A percentile compares a stretch with the other conserved stretches of the same genome.
phyloP scores from a whole-genome alignment of 2,888 invertebrate species.

The Seira sanloemensis region DNA sequence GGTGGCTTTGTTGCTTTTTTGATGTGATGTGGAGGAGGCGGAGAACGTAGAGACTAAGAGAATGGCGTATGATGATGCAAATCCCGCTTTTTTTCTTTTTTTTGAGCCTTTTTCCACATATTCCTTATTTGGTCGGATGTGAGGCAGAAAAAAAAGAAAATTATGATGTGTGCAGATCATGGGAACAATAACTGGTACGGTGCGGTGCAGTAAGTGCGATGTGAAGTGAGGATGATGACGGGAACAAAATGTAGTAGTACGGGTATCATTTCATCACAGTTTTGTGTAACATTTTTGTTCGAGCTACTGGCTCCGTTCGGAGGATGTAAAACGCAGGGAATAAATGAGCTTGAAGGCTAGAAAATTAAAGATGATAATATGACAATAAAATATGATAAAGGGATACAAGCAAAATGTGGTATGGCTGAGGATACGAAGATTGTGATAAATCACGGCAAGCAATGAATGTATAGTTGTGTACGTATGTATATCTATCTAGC shows the following conservation, averaged over 20 bases:
- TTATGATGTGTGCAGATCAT: slow-evolving; percentile 20
- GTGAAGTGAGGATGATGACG: background rate
- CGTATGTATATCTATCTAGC: too few relatives aligned
- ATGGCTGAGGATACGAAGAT: background rate
- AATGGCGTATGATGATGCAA: slow-evolving; percentile 38
- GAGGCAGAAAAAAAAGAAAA: slow-evolving; percentile 1
- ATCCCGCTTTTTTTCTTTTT: too few relatives aligned
- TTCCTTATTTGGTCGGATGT: slow-evolving; percentile 44
- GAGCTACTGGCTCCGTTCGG: background rate
- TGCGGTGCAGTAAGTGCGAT: background rate
- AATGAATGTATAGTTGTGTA: too few relatives aligned
- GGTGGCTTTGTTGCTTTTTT: slow-evolving; percentile 21
- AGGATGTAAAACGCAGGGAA: background rate
- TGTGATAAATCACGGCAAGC: background rate
- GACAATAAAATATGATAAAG: background rate
- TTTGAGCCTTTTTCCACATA: too few relatives aligned
- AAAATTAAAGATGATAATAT: slow-evolving; percentile 3
- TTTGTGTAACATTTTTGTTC: slow-evolving; percentile 12
- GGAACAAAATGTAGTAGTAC: background rate
- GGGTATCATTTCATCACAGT: slow-evolving; percentile 15
- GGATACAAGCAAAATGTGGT: background rate
- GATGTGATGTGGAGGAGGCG: slow-evolving; percentile 1
- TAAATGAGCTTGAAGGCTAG: background rate
- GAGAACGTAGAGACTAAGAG: background rate
- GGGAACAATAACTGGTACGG: slow-evolving; percentile 40